Conservation (phyloP, 1,140 invertebrate species). For the Pteromalus puparum region DNA sequence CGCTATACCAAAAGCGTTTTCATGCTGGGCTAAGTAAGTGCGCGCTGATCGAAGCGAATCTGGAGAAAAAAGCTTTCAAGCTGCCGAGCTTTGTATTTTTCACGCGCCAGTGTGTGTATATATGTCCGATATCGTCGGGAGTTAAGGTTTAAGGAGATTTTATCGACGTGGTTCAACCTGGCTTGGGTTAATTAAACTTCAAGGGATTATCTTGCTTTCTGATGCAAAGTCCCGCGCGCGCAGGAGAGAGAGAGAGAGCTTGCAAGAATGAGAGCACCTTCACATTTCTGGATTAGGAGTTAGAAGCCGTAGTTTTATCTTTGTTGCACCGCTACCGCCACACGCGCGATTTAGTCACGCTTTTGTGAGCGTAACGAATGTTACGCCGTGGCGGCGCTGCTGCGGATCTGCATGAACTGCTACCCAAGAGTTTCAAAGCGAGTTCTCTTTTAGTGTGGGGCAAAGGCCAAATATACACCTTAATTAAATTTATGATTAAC, state of each 20-base stretch:
- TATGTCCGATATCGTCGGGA: neutral
- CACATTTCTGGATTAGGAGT: constrained; percentile 3
- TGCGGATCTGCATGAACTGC: neutral
- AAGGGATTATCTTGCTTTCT: neutral
- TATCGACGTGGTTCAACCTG: neutral
- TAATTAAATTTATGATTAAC: constrained; percentile 2
- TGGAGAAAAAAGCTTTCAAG: neutral
- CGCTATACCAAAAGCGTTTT: neutral
- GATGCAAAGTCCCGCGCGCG: neutral
- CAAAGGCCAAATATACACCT: neutral
- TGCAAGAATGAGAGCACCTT: neutral
- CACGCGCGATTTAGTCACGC: neutral
- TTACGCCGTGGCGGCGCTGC: neutral
- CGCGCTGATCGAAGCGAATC: neutral
- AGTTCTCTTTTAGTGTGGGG: neutral
- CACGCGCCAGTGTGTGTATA: neutral
- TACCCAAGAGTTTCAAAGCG: neutral
- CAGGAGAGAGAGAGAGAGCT: neutral
- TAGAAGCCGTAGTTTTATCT: neutral
- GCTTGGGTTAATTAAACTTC: neutral
- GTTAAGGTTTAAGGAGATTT: neutral
- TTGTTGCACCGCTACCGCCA: too few relatives aligned
- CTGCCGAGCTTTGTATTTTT: neutral
- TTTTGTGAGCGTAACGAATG: neutral
- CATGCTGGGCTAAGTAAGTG: neutral